phyloP scores from a whole-genome alignment of 2,797 vertebrate genomes.

The Adrianichthys oophorus region DNA sequence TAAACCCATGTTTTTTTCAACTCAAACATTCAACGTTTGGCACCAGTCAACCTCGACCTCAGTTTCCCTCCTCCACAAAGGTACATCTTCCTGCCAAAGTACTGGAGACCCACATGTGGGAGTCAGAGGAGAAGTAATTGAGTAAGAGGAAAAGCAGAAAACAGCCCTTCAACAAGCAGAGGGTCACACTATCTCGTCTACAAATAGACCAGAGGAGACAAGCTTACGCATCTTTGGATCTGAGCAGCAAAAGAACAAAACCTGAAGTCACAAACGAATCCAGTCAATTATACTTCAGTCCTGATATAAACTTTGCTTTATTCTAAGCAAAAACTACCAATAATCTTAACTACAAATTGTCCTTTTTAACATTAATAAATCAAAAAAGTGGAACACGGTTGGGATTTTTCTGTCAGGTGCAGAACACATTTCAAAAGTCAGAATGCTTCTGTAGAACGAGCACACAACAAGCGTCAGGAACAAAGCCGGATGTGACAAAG shows the following conservation, averaged over 20 bases:
- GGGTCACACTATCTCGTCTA: constrained; percentile 52
- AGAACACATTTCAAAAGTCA: too few species aligned
- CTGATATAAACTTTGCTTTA: constrained; percentile 33
- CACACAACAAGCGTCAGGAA: too few species aligned
- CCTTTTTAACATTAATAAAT: too few species aligned
- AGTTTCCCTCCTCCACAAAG: constrained; percentile 60
- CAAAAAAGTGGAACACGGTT: too few species aligned
- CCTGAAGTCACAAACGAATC: constrained; percentile 45
- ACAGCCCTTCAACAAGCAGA: constrained; percentile 49
- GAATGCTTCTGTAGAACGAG: too few species aligned
- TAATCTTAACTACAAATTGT: too few species aligned
- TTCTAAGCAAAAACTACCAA: constrained; percentile 5
- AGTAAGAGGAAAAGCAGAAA: constrained; percentile 65
- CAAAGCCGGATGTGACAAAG: too few species aligned
- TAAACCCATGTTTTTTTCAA: constrained; percentile 28
- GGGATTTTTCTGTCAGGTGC: too few species aligned
- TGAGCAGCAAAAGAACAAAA: constrained; percentile 28
- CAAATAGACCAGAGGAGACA: constrained; percentile 63
- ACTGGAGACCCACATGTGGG: constrained; percentile 66
- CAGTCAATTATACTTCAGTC: constrained; percentile 32
- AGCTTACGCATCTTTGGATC: constrained; percentile 46
- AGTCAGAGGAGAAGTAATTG: constrained; percentile 71
- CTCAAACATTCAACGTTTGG: constrained; percentile 23
- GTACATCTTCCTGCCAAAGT: constrained; percentile 56
- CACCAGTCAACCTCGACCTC: constrained; percentile 32